A percentile compares a stretch with the other conserved stretches of the same genome.
Conservation (phyloP, 2,888 invertebrate species). For the Drosophila flavopinicola region DNA sequence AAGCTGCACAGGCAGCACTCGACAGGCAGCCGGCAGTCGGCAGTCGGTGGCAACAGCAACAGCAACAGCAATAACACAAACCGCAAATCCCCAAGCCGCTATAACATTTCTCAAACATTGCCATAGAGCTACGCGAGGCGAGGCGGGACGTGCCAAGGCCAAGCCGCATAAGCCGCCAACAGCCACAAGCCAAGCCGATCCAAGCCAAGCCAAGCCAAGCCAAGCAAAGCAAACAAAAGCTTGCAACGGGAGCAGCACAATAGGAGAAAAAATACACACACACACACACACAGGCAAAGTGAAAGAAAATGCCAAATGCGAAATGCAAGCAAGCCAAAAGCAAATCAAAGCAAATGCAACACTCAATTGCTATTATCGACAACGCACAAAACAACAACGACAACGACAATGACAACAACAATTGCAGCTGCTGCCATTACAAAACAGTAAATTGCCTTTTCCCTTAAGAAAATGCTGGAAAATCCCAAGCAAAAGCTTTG, state of each 20-base stretch:
- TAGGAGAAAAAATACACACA: conserved; percentile 29
- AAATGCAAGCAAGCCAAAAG: conserved; percentile 42
- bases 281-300: conserved; percentile 10
- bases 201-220: conserved; percentile 28
- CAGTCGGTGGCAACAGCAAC: conserved; percentile 54
- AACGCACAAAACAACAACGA: conserved; percentile 40
- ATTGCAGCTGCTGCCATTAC: conserved; percentile 37
- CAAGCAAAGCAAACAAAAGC: conserved; percentile 40
- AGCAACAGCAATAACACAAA: conserved; percentile 70
- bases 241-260: conserved; percentile 57
- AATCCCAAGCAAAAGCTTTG: conserved; percentile 6
- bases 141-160: conserved; percentile 34
- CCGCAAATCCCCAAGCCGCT: conserved; percentile 77
- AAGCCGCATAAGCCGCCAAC: conserved; percentile 70
- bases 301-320: conserved; percentile 50
- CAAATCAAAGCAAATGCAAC: conserved; percentile 80
- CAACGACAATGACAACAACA: conserved; percentile 11
- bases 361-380: conserved; percentile 78
- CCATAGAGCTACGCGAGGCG: conserved; percentile 27
- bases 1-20: conserved; percentile 37
- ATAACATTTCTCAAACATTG: conserved; percentile 76
- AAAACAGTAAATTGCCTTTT: conserved; percentile 60
- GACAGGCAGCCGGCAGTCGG: conserved; percentile 30
- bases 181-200: conserved; percentile 54
- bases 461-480: conserved; percentile 40